Evolutionary conservation across 2,888 invertebrate genomes (phyloP).

Genomic region (Leptinotarsa juncta): DNA sequence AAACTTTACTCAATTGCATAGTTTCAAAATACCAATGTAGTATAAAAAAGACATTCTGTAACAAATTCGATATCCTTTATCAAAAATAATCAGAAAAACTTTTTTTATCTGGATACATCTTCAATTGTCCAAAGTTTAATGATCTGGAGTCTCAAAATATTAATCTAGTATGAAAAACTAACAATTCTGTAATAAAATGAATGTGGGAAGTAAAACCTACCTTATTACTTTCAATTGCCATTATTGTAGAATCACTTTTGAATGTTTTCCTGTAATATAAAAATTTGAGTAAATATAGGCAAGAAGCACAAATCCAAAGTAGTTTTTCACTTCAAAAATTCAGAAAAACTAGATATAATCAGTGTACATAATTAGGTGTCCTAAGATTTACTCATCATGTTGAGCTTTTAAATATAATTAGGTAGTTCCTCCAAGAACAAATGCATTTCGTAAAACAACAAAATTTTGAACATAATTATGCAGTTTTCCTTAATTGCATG

Average conservation of each 20-base stretch:
- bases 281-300: neutral
- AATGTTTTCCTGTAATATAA: neutral
- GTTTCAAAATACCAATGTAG: too few relatives aligned
- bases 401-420: neutral
- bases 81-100: too few relatives aligned
- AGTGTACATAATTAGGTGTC: slow-evolving; percentile 35
- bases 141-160: neutral
- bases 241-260: neutral
- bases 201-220: neutral
- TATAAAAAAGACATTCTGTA: too few relatives aligned
- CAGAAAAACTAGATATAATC: slow-evolving; percentile 29
- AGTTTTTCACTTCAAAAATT: neutral
- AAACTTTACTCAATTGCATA: too few relatives aligned
- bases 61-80: too few relatives aligned
- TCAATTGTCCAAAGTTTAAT: neutral
- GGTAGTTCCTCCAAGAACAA: too few relatives aligned
- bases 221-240: neutral
- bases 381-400: slow-evolving; percentile 40
- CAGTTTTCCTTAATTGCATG: too few relatives aligned
- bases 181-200: too few relatives aligned
- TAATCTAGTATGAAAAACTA: too few relatives aligned
- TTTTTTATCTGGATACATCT: neutral
- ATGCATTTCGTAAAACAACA: too few relatives aligned
- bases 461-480: too few relatives aligned
- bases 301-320: neutral